Percentiles rank a stretch among this genome's conserved stretches.
These are phyloP conservation scores for Heliconius congener DNA, from an alignment of 1,140 invertebrate species.

Conservation along the genomic window DNA sequence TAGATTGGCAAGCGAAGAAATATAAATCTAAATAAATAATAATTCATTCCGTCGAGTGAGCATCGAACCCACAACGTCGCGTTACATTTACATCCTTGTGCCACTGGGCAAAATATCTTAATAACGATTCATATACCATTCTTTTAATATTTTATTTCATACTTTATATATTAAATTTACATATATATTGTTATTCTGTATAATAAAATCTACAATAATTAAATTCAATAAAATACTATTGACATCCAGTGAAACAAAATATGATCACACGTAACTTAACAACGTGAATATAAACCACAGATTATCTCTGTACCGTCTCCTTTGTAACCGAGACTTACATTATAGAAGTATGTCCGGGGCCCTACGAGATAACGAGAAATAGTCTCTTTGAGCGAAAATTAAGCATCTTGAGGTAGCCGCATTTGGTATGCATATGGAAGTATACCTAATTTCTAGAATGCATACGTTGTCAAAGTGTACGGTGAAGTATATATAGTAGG, in stretches of 20 bases:
- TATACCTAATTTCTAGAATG: conserved; percentile 11
- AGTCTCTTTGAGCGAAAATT: conserved; percentile 36
- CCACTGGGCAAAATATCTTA: no score
- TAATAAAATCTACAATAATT: no score
- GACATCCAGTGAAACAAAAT: neutral
- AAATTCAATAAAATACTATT: no score
- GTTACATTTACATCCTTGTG: no score
- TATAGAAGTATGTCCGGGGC: conserved; percentile 29
- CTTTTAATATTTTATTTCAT: no score
- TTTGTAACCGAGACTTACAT: conserved; percentile 30
- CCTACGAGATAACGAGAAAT: conserved; percentile 30
- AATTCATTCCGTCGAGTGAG: no score
- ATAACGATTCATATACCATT: no score
- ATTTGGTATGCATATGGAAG: conserved; percentile 10
- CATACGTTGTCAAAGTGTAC: neutral
- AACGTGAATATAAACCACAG: conserved; percentile 47
- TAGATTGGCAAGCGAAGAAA: no score
- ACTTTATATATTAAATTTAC: no score
- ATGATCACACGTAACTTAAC: neutral
- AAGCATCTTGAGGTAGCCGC: conserved; percentile 13
- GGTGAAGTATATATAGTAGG: neutral
- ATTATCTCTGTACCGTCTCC: conserved; percentile 50
- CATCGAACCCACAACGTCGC: no score
- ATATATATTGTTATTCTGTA: no score
- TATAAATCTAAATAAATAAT: no score